Percentiles rank a stretch among this genome's conserved stretches.
phyloP scores from a whole-genome alignment of 2,888 invertebrate genomes.

The Bellardia bayeri region DNA sequence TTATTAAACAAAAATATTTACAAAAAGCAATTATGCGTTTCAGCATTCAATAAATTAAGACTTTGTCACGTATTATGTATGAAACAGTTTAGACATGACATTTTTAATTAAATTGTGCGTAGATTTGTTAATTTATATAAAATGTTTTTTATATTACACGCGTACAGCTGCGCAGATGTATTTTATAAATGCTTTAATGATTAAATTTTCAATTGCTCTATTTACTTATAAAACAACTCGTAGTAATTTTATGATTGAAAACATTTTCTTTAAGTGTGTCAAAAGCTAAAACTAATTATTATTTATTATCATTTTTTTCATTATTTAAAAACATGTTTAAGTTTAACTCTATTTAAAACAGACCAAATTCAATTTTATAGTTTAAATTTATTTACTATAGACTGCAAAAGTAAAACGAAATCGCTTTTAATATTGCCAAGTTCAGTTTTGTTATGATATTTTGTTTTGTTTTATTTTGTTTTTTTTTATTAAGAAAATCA shows the following conservation, averaged over 20 bases:
- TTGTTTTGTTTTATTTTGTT: too few species aligned
- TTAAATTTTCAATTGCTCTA: neutral
- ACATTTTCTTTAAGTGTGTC: constrained; percentile 57
- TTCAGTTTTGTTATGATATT: neutral
- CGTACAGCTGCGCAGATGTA: neutral
- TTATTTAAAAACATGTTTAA: constrained; percentile 42
- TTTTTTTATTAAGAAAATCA: constrained; percentile 32
- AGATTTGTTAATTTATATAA: neutral
- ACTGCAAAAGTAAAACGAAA: neutral
- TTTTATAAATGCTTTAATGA: constrained; percentile 27
- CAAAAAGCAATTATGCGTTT: neutral
- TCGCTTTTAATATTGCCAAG: constrained; percentile 1
- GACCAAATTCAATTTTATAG: neutral
- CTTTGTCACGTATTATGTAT: constrained; percentile 28
- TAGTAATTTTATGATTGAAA: constrained; percentile 43
- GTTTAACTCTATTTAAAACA: neutral
- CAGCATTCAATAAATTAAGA: neutral
- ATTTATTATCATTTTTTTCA: constrained; percentile 23
- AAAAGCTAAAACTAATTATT: constrained; percentile 59
- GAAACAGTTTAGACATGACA: neutral
- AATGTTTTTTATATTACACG: too few species aligned
- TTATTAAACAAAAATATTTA: neutral
- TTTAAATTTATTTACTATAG: neutral
- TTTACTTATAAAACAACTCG: constrained; percentile 5
- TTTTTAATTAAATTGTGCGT: constrained; percentile 39